Conservation (phyloP, 2,797 vertebrate genomes). For the Aselliscus stoliczkanus region DNA sequence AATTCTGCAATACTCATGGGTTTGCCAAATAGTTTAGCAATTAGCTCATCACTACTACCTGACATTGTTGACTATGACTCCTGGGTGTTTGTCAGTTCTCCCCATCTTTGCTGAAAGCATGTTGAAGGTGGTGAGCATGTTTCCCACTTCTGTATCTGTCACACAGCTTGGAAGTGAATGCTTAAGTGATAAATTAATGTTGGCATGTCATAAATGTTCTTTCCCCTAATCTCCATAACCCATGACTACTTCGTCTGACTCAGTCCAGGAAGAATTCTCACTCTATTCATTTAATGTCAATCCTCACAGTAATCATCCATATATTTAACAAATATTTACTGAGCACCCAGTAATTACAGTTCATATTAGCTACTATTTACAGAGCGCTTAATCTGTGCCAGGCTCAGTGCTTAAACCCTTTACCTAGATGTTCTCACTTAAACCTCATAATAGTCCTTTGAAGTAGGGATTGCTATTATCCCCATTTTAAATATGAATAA, state of each 20-base stretch:
- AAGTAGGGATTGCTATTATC: neutral
- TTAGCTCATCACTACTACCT: neutral
- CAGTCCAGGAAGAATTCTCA: neutral
- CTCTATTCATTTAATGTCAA: neutral
- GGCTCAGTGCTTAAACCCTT: neutral
- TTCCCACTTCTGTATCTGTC: neutral
- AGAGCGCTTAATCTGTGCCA: neutral
- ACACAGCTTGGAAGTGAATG: neutral
- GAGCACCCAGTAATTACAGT: neutral
- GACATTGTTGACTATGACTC: neutral
- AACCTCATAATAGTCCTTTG: neutral
- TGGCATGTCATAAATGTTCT: neutral
- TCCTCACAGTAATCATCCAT: neutral
- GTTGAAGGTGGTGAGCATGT: neutral
- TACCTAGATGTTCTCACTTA: neutral
- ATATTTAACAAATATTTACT: neutral
- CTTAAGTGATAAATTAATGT: neutral
- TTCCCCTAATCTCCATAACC: neutral
- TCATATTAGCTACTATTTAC: neutral
- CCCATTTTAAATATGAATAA: neutral
- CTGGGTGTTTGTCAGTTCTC: neutral
- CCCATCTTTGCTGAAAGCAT: neutral
- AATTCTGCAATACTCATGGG: neutral
- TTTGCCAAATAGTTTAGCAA: neutral
- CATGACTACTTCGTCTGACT: neutral